phyloP scores from a whole-genome alignment of 2,888 invertebrate species.

The Folsomia candida region DNA sequence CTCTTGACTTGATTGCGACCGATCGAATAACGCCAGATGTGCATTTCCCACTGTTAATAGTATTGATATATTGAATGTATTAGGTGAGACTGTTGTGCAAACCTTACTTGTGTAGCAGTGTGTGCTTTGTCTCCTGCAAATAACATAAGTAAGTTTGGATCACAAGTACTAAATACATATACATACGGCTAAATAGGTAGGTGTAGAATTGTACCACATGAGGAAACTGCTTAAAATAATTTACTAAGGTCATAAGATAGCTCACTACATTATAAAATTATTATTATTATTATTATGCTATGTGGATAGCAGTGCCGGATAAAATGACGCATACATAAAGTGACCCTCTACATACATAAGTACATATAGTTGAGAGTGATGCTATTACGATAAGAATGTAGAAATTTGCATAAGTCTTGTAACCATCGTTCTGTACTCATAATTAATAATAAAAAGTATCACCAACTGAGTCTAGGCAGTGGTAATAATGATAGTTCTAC shows the following conservation, averaged over 20 bases:
- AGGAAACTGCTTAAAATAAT: background rate
- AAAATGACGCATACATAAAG: background rate
- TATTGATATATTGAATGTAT: background rate
- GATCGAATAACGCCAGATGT: constrained; percentile 12
- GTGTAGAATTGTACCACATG: background rate
- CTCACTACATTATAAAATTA: too few relatives aligned
- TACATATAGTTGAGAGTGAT: background rate
- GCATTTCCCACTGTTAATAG: constrained; percentile 20
- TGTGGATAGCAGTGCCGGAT: too few relatives aligned
- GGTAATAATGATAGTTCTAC: too few relatives aligned
- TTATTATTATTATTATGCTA: too few relatives aligned
- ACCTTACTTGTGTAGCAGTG: background rate
- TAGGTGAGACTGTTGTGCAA: constrained; percentile 1
- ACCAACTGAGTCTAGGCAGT: too few relatives aligned
- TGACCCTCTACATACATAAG: too few relatives aligned
- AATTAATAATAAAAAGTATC: too few relatives aligned
- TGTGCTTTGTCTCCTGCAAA: background rate
- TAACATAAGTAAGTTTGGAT: background rate
- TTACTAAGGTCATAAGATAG: too few relatives aligned
- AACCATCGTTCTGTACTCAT: too few relatives aligned
- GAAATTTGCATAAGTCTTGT: background rate
- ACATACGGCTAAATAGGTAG: too few relatives aligned
- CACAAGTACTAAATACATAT: background rate
- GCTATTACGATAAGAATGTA: background rate
- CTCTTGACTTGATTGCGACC: background rate